phyloP scores from a whole-genome alignment of 2,113 vertebrate genomes.

The Melanerpes formicivorus region DNA sequence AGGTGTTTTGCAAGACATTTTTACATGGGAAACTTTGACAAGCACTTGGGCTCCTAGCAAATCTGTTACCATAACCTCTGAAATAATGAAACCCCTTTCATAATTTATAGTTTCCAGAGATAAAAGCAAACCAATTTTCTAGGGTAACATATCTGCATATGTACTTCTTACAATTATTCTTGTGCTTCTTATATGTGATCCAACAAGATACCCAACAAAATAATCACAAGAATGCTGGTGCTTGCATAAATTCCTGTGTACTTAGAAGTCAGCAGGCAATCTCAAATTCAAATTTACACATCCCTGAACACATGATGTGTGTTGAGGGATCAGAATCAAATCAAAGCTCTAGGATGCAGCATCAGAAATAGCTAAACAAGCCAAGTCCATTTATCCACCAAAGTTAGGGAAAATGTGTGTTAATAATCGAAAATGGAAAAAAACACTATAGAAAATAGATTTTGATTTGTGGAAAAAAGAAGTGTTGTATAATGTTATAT shows the following conservation, averaged over 20 bases:
- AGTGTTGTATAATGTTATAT: background rate
- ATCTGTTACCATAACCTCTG: background rate
- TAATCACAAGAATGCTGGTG: slow-evolving; percentile 56
- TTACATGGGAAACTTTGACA: background rate
- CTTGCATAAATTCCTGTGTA: slow-evolving; percentile 69
- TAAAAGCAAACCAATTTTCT: background rate
- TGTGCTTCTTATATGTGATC: slow-evolving; percentile 17
- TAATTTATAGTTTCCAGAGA: background rate
- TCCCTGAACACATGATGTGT: slow-evolving; percentile 37
- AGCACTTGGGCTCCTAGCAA: background rate
- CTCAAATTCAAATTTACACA: slow-evolving; percentile 69
- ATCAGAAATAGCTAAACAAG: slow-evolving; percentile 61
- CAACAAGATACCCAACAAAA: slow-evolving; percentile 28
- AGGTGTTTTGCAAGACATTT: background rate
- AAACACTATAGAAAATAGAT: slow-evolving; percentile 15
- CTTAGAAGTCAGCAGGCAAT: slow-evolving; percentile 70
- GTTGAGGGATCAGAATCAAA: slow-evolving; percentile 77
- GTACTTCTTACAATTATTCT: background rate
- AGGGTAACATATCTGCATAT: background rate
- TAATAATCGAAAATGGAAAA: slow-evolving; percentile 53
- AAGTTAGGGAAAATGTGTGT: slow-evolving; percentile 35
- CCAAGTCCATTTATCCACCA: slow-evolving; percentile 59
- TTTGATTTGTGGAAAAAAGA: background rate
- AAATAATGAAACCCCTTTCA: slow-evolving; percentile 1
- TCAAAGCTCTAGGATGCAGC: slow-evolving; percentile 70